These are phyloP conservation scores for Tricholauxania praeusta DNA, from an alignment of 2,888 invertebrate species.

Conservation along the genomic window DNA sequence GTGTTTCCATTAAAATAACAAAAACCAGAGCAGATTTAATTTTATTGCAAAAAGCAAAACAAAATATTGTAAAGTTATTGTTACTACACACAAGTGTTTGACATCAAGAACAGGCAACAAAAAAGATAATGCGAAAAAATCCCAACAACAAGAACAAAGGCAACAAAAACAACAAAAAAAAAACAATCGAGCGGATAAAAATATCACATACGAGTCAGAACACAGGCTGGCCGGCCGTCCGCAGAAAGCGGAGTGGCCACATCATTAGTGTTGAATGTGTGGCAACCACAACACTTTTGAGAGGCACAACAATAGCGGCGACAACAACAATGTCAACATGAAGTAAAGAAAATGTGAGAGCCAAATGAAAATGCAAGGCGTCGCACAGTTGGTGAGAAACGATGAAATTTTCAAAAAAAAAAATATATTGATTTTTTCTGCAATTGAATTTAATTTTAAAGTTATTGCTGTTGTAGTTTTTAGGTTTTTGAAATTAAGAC, in stretches of 20 bases:
- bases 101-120: not conserved
- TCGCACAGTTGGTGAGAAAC: no score
- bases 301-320: constrained; percentile 13
- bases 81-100: not conserved
- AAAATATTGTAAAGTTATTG: constrained; percentile 13
- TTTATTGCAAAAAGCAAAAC: not conserved
- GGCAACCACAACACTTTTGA: constrained; percentile 12
- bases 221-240: not conserved
- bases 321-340: constrained; percentile 12
- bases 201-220: constrained; percentile 22
- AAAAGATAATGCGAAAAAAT: not conserved
- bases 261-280: constrained; percentile 13
- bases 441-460: no score
- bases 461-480: no score
- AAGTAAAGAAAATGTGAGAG: not conserved
- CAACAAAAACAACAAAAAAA: constrained; percentile 1
- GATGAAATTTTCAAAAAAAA: no score
- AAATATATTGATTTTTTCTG: no score
- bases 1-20: no score
- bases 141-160: not conserved
- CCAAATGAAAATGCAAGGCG: not conserved
- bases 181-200: constrained; percentile 37
- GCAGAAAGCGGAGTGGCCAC: constrained; percentile 17
- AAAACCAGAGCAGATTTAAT: not conserved
- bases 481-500: no score